phyloP scores from a whole-genome alignment of 2,113 vertebrate genomes.

The Melanostigma gelatinosum region DNA sequence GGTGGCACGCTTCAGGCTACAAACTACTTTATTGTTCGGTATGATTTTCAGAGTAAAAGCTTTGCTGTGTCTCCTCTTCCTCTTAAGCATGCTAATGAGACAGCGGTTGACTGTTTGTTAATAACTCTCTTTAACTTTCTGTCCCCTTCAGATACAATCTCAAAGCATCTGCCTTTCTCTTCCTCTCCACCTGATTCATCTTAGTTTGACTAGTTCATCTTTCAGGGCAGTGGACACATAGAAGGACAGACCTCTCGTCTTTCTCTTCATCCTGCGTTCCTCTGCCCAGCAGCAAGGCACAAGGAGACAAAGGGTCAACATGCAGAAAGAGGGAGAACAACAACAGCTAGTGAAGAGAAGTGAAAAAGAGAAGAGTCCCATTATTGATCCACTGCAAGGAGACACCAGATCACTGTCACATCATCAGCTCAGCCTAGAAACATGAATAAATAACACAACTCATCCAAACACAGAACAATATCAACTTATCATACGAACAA shows the following conservation, averaged over 20 bases:
- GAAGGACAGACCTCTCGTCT: conserved; percentile 93
- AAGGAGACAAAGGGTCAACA: conserved; percentile 88
- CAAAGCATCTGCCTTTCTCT: conserved; percentile 10
- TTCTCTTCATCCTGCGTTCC: conserved; percentile 92
- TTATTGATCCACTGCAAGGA: no score
- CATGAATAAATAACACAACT: no score
- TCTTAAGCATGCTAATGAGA: background rate
- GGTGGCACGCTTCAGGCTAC: background rate
- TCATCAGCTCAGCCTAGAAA: no score
- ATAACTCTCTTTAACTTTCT: background rate
- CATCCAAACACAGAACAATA: no score
- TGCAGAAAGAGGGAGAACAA: conserved; percentile 80
- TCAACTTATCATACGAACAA: no score
- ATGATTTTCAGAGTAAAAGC: background rate
- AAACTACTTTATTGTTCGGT: background rate
- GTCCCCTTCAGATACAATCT: background rate
- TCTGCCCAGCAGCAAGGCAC: conserved; percentile 93
- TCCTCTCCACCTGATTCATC: conserved; percentile 1
- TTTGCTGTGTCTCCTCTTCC: background rate
- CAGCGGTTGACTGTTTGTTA: background rate
- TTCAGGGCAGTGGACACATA: conserved; percentile 63
- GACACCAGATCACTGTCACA: no score
- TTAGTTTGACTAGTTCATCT: conserved; percentile 19
- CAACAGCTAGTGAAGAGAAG: background rate
- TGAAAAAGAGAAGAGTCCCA: no score